These are phyloP conservation scores for Coluber constrictor DNA, from an alignment of 2,797 vertebrate species.

Conservation along the genomic window DNA sequence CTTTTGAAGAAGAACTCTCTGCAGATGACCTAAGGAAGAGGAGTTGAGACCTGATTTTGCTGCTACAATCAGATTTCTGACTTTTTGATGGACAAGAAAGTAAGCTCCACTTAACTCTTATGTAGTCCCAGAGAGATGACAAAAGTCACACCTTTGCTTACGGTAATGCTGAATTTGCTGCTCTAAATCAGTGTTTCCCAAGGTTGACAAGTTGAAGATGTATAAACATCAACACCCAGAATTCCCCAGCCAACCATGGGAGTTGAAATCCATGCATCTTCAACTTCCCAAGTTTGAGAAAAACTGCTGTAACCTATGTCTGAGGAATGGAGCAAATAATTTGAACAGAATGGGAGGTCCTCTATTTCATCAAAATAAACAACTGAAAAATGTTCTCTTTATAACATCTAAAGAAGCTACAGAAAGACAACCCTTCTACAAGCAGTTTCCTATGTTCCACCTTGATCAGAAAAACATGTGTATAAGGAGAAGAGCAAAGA, in stretches of 20 bases:
- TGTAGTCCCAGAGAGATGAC: background rate
- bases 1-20: background rate
- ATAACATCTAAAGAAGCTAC: background rate
- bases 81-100: background rate
- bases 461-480: background rate
- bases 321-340: background rate
- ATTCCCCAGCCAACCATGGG: background rate
- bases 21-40: background rate
- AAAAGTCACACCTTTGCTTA: background rate
- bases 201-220: background rate
- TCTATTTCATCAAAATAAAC: background rate
- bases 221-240: background rate
- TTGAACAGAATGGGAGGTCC: background rate
- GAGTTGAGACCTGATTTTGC: background rate
- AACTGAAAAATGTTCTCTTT: background rate
- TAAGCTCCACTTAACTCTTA: background rate
- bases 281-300: background rate
- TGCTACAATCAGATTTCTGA: background rate
- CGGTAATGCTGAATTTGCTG: background rate
- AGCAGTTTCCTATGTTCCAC: background rate
- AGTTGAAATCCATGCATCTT: background rate
- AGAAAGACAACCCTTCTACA: background rate
- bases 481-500: background rate
- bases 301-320: background rate
- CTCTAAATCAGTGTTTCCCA: background rate